Base-by-base conservation (phyloP, 2,797 vertebrate species). In the Parotocinclus haroldoi region DNA sequence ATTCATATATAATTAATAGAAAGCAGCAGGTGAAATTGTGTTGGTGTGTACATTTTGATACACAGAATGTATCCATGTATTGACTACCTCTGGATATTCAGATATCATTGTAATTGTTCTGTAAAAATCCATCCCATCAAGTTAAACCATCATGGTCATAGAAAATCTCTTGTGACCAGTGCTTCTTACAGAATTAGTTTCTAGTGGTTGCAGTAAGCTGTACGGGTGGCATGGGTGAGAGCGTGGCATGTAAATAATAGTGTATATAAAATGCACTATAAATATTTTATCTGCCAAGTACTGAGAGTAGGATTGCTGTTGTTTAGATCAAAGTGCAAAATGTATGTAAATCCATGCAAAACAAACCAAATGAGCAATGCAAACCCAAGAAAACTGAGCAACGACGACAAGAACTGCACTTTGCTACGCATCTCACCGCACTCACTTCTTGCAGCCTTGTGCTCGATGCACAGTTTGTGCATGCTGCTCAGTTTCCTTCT, bases 71-170 rank as follows among this genome's bases (percentile, higher is more conserved):
- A 84, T 76, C 79, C 81, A 77, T 87, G 82, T 85, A 83, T 80
- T 79, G 85, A 80, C 86, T 87, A 88, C 84, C 86, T 88, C 86
- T 83, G 81, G 80, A 80, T 74, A 82, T 80, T 75, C 75, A 75
- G 68, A 73, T 66, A 80, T 76, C 54, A 59, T 38, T 55, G 69
- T 63, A 56, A 62, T 78, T 66, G 68, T 5, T 27, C 64, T 69
- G 74, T 46, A 64, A 55, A 54, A 69, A 55, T 7, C 52, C 45
- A 17, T 59, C 64, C 13, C 16, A 53, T 64, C 58, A 14, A 54
- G 14, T 71, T 14, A 71, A 42, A 11, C 9, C 61, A 72, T 67
- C 49, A 62, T 40, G n/a, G 66, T 71, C 77, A 62, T 75, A 19
- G 68, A 11, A 55, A 59, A 42, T 16, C 50, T 64, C 38, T n/a